phyloP scores from a whole-genome alignment of 2,113 vertebrate species.

The Oreocharis arfaki region DNA sequence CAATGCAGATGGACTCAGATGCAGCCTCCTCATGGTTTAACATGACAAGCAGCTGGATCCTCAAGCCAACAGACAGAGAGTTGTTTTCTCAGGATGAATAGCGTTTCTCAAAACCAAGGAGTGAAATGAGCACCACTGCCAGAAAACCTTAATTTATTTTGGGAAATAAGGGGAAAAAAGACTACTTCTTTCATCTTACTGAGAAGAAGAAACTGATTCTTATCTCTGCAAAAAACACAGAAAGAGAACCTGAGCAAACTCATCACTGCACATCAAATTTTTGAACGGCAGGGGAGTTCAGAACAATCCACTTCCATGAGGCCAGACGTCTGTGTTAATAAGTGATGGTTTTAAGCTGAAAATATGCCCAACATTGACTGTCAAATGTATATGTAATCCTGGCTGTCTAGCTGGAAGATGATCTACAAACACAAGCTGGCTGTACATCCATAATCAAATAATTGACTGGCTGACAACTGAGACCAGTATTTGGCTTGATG shows the following conservation, averaged over 20 bases:
- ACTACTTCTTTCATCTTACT: neutral
- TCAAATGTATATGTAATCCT: neutral
- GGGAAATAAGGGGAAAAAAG: neutral
- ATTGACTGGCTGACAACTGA: conserved; percentile 35
- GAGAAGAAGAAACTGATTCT: neutral
- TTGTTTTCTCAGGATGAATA: conserved; percentile 46
- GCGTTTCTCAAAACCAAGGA: conserved; percentile 20
- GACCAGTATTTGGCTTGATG: conserved; percentile 17
- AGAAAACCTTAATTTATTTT: neutral
- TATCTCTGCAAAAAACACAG: neutral
- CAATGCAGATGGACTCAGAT: conserved; percentile 65
- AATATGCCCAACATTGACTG: neutral
- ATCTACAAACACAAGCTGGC: neutral
- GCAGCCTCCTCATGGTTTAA: conserved; percentile 57
- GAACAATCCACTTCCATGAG: neutral
- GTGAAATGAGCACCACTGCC: neutral
- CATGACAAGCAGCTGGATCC: conserved; percentile 69
- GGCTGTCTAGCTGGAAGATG: neutral
- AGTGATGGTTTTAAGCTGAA: neutral
- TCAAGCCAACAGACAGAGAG: conserved; percentile 42
- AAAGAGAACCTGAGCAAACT: neutral
- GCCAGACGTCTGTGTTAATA: neutral
- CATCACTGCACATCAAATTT: neutral
- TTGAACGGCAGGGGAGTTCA: neutral
- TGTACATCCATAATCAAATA: conserved; percentile 29